Evolutionary conservation across 1,140 invertebrate genomes (phyloP), one percentile per base, ranked within the genome.

Genomic region (Metaphire vulgaris): DNA sequence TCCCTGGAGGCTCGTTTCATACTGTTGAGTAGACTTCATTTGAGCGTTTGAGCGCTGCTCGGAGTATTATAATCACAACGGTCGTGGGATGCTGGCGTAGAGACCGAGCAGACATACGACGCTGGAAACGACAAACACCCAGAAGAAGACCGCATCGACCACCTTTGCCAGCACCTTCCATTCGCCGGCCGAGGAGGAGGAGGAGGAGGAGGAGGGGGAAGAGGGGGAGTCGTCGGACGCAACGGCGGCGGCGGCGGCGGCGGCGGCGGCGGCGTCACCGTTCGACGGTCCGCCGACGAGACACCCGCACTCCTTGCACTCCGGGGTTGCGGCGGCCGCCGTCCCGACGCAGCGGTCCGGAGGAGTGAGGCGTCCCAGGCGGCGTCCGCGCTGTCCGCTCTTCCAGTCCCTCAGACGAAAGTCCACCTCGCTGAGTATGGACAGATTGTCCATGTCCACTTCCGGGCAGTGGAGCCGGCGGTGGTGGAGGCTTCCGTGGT

Each of bases 111-210:
- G 31, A 28, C 72, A 67, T 16, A 33, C 78, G 16, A 78, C 72
- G 33, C 78, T 79, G 28, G 73, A 41, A 12, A 56, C 16, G 64
- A 70, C 15, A 33, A 79, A 79, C n/a, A 74, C 16, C 78, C 78
- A 79, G 69, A 79, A 79, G 72, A 77, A 78, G 26, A 73, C 16
- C 0, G 30, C 16, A 31, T 79, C 78, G 16, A 78, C 70, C 2
- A 28, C 28, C 64, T 75, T 74, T n/a, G 78, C 78, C 0, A 78
- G n/a, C 1, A 21, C 28, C n/a, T 69, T 31, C 78, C 78, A 74
- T n/a, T 74, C 72, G n/a, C 34, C 70, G 14, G n/a, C n/a, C n/a
- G n/a, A n/a, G n/a, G n/a, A n/a, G n/a, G n/a, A n/a, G n/a, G n/a
- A n/a, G n/a, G n/a, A 33, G 21, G n/a, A n/a, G n/a, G n/a, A n/a